Base-by-base conservation (phyloP, 2,888 invertebrate genomes). In the Nemapogon koenigi region DNA sequence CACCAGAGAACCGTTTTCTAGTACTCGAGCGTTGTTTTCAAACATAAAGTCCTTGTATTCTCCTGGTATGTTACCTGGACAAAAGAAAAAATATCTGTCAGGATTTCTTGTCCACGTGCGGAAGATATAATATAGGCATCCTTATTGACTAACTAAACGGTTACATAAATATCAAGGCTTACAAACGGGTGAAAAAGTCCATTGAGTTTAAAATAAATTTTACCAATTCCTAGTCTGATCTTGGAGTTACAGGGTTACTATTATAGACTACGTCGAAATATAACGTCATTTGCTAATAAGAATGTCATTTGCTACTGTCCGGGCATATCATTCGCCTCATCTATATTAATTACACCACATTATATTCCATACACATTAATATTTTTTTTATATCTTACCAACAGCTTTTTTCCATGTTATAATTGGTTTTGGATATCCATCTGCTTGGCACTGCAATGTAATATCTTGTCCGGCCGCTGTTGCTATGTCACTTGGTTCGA, bases 361-460 rank as follows among this genome's bases (percentile, higher is more conserved):
- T n/a, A n/a, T n/a, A n/a, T n/a, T n/a, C n/a, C n/a, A n/a, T n/a
- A n/a, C n/a, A n/a, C n/a, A n/a, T n/a, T n/a, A n/a, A n/a, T n/a
- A n/a, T n/a, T n/a, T n/a, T n/a, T n/a, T n/a, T n/a, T 7, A 22
- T 35, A 27, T 42, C 81, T 80, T 81, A 83, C 94, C 94, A 43
- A 89, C 88, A 17, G 93, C 91, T 64, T 92, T 91, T 49, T 89
- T 89, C 95, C 96, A 96, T 7, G 89, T 90, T 37, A 95, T 89
- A 4, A 82, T 81, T 3, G 95, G 95, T 43, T 88, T 88, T 1
- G 96, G 96, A 66, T 94, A 95, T 2, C 96, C 96, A 42, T 93
- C 90, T 0, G 94, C 94, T 65, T 91, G 90, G 61, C 96, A 96
- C 58, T 93, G 89, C 29, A 96, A 72, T 13, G 87, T 86, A 15